phyloP scores from a whole-genome alignment of 2,888 invertebrate species.

The Spodoptera picta region DNA sequence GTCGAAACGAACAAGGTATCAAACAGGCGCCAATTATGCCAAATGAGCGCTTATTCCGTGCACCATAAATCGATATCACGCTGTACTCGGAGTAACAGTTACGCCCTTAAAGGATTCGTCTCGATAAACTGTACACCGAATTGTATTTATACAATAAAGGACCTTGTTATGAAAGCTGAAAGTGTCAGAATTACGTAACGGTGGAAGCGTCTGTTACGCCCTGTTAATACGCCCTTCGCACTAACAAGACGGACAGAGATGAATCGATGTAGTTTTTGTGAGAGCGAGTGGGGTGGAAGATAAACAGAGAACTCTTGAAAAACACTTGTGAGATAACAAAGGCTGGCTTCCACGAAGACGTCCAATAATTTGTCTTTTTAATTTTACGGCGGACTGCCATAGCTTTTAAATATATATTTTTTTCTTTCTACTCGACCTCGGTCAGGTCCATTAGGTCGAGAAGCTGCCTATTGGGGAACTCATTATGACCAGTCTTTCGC shows the following conservation, averaged over 20 bases:
- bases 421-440: conserved; percentile 78
- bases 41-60: conserved; percentile 85
- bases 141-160: conserved; percentile 79
- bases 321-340: conserved; percentile 89
- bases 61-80: conserved; percentile 85
- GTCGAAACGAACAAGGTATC: conserved; percentile 80
- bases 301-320: conserved; percentile 87
- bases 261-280: conserved; percentile 69
- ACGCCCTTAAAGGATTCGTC: conserved; percentile 83
- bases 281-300: conserved; percentile 76
- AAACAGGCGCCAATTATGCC: conserved; percentile 82
- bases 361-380: conserved; percentile 89
- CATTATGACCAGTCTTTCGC: conserved; percentile 77
- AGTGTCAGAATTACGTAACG: conserved; percentile 87
- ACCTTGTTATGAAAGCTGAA: conserved; percentile 86
- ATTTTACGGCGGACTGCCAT: conserved; percentile 87
- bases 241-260: conserved; percentile 86
- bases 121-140: conserved; percentile 72
- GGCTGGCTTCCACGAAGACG: conserved; percentile 87
- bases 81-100: conserved; percentile 76
- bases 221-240: conserved; percentile 82
- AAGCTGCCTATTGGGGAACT: conserved; percentile 79
- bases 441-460: conserved; percentile 82
- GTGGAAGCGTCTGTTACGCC: conserved; percentile 86
- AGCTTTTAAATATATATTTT: conserved; percentile 84